Base-by-base conservation (phyloP, 2,888 invertebrate species). In the Lithophane leautieri region DNA sequence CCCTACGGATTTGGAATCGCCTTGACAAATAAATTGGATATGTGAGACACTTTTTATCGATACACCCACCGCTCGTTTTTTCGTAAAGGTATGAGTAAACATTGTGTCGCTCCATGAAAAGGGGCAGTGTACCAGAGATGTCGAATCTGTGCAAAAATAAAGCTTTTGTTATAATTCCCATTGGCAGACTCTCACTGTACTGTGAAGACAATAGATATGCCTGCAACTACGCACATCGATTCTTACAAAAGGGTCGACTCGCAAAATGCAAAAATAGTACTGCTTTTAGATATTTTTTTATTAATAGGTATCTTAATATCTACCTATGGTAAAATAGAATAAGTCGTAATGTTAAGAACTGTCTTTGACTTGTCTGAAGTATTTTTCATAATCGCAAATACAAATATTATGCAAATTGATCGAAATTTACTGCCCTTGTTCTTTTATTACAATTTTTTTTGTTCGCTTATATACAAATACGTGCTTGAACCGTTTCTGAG, bases 11-110 rank as follows among this genome's bases (percentile, higher is more conserved):
- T 92, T 87, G 74, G 89, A 89, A 89, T 89, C 84, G 90, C 93
- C 92, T 94, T 94, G 92, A 92, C 89, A 93, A 86, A 90, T 95
- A 95, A 95, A 95, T 95, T 94, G 94, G 92, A 93, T 94, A 92
- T 88, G 89, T 79, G 92, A 92, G 89, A 92, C 89, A 90, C 85
- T 90, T 93, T 93, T 91, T 93, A 92, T 93, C 91, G 90, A 91
- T 90, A 88, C 83, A 84, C 42, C 47, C 83, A 84, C 42, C 47
- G 70, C 79, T 84, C 72, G 72, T 78, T 78, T 76, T 79, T 69
- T 60, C 7, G 1, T 47, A 65, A 50, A 70, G 28, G 61, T 44
- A 42, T 69, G 61, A 63, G 22, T 25, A 62, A 72, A 77, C 65
- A 73, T 28, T 69, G n/a, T 63, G 50, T 60, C 44, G 50, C n/a